Base-by-base conservation (phyloP, 2,113 vertebrate genomes). In the Zosterops borbonicus region DNA sequence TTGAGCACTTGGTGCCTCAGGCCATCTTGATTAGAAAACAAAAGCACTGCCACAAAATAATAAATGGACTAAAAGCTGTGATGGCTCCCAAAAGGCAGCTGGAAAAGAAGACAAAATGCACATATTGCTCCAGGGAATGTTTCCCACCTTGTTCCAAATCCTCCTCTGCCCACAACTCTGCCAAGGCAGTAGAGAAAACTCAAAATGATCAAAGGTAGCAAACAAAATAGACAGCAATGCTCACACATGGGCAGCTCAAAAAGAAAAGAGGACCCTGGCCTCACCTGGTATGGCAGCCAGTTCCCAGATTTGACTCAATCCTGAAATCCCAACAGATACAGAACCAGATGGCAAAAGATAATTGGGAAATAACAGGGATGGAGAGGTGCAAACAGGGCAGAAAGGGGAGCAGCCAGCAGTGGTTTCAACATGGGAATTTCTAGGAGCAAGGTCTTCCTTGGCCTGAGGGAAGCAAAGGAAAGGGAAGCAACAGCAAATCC, bases 1-100 rank as follows among this genome's bases (percentile, higher is more conserved):
- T 59, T 28, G 52, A 76, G 81, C 55, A 67, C 79, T 90, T 62
- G 39, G 24, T 52, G 74, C 73, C 86, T 83, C 71, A 59, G 76
- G 83, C 59, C 86, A 90, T 70, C 90, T 77, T 77, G 60, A 83
- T 89, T 62, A 83, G 55, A 76, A 94, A 79, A 94, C 62, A 89
- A 88, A 86, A 77, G 76, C 59, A 44, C 29, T 59, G 55, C 50
- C 64, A 35, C 0, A 4, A 81, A 16, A 67, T 17, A 69, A 59
- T 41, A 74, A 94, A 67, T 15, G 25, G 12, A 88, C 58, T 88
- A 19, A 63, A 76, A 93, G 29, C 85, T 20, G 12, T 11, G 12
- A 74, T 6, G 4, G 42, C 25, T 37, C 16, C 62, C 39, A 74
- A 75, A 28, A 44, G 9, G 25, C 44, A 60, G 27, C 62, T 76